A percentile compares a stretch with the other conserved stretches of the same genome.
Conservation (phyloP, 2,888 invertebrate genomes). For the Bhutanitis thaidina region DNA sequence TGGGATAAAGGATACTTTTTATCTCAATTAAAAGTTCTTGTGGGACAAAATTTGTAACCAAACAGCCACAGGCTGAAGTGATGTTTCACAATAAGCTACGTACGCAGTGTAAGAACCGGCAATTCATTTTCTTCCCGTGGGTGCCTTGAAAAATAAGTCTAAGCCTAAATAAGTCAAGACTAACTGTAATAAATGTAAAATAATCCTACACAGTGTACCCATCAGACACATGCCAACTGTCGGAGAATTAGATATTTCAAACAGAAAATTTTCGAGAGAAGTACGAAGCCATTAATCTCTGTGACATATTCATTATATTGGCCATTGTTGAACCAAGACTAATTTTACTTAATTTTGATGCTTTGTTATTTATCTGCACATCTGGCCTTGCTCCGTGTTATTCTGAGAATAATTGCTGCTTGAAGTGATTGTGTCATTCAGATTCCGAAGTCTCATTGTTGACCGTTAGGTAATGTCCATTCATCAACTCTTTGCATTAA, state of each 20-base stretch:
- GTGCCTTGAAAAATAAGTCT: too few relatives aligned
- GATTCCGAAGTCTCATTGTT: slow-evolving; percentile 45
- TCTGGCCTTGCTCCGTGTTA: slow-evolving; percentile 46
- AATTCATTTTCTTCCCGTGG: too few relatives aligned
- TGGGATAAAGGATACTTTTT: too few relatives aligned
- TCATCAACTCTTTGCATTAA: slow-evolving; percentile 20
- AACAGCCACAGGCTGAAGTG: too few relatives aligned
- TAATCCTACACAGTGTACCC: too few relatives aligned
- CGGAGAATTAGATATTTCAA: neutral
- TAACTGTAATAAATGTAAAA: too few relatives aligned
- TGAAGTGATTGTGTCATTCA: slow-evolving; percentile 46
- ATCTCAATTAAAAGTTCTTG: too few relatives aligned
- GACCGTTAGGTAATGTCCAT: slow-evolving; percentile 33
- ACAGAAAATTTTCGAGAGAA: neutral
- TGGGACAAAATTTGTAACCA: too few relatives aligned
- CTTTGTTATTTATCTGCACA: slow-evolving; percentile 35
- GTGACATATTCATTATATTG: neutral
- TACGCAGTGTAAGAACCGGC: too few relatives aligned
- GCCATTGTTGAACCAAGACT: neutral
- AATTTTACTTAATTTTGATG: slow-evolving; percentile 30
- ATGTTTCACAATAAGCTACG: too few relatives aligned
- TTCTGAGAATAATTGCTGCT: slow-evolving; percentile 44
- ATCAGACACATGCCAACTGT: too few relatives aligned
- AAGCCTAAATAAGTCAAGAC: too few relatives aligned
- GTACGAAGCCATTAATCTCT: neutral